Percentiles rank a stretch among this genome's conserved stretches.
These are phyloP conservation scores for Caenorhabditis briggsae DNA, from an alignment of 1,140 invertebrate genomes.

Conservation along the genomic window DNA sequence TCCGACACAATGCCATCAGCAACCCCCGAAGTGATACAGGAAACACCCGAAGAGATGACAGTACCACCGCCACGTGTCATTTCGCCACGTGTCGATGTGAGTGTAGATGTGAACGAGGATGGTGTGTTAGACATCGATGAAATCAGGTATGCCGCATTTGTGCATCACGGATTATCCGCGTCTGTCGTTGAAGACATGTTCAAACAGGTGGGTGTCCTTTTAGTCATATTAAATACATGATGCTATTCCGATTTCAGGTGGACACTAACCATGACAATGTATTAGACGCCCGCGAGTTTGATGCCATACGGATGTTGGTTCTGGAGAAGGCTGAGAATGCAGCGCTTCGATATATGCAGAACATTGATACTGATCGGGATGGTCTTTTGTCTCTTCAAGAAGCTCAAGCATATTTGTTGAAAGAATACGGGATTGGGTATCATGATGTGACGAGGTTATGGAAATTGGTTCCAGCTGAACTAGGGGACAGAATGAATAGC, in stretches of 20 bases:
- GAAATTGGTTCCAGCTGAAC: slow-evolving; percentile 72
- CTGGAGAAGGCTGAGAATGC: slow-evolving; percentile 77
- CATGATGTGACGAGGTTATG: slow-evolving; percentile 77
- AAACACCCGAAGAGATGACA: slow-evolving; percentile 2
- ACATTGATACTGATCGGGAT: slow-evolving; percentile 74
- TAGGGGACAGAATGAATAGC: slow-evolving; percentile 72
- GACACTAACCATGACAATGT: slow-evolving; percentile 74
- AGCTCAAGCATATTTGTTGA: slow-evolving; percentile 75
- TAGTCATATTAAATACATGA: background rate
- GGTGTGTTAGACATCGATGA: slow-evolving; percentile 72
- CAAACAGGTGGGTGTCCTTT: slow-evolving; percentile 54
- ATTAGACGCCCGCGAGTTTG: slow-evolving; percentile 73
- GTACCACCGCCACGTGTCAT: slow-evolving; percentile 36
- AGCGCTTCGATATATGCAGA: slow-evolving; percentile 75
- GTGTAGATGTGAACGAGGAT: slow-evolving; percentile 75
- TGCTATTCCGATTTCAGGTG: slow-evolving; percentile 61
- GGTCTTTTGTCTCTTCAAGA: slow-evolving; percentile 72
- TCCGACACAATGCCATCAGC: background rate
- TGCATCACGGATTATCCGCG: slow-evolving; percentile 76
- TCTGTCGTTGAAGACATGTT: slow-evolving; percentile 74
- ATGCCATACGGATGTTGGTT: slow-evolving; percentile 74
- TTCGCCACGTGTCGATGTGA: slow-evolving; percentile 70
- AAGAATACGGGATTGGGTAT: slow-evolving; percentile 76
- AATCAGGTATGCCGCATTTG: slow-evolving; percentile 77
- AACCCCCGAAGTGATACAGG: background rate